Conservation (phyloP, 2,797 vertebrate genomes). For the Danio kyathit region DNA sequence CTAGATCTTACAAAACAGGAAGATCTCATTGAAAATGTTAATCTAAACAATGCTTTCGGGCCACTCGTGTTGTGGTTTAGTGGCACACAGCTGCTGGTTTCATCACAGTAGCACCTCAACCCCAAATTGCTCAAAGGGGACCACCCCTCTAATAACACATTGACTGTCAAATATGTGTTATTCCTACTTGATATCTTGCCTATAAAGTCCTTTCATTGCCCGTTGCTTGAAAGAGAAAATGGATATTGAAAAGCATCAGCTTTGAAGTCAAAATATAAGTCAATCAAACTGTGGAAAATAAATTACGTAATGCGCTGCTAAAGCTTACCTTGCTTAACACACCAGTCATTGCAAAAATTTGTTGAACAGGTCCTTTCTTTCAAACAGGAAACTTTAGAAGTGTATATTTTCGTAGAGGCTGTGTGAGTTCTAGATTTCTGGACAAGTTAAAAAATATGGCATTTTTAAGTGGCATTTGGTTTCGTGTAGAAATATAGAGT, state of each 20-base stretch:
- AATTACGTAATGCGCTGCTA: neutral
- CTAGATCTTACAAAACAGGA: slow-evolving; percentile 17
- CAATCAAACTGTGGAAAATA: neutral
- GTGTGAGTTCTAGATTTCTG: neutral
- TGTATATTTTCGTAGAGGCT: neutral
- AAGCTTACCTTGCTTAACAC: neutral
- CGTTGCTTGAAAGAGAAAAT: neutral
- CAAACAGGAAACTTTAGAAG: neutral
- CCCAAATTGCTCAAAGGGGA: neutral
- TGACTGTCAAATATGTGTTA: neutral
- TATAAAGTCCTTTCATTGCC: neutral
- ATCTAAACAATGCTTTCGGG: slow-evolving; percentile 16
- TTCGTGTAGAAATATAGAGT: neutral
- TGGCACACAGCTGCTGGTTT: neutral
- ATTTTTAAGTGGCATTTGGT: neutral
- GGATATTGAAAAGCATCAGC: neutral
- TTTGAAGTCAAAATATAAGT: neutral
- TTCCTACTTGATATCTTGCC: neutral
- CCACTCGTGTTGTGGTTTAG: neutral
- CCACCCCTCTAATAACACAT: neutral
- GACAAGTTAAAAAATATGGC: neutral
- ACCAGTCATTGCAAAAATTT: neutral
- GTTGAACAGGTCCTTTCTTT: neutral
- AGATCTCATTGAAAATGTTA: neutral
- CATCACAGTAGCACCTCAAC: neutral